Conservation (phyloP, 2,888 invertebrate genomes). For the Alloplasta piceator region DNA sequence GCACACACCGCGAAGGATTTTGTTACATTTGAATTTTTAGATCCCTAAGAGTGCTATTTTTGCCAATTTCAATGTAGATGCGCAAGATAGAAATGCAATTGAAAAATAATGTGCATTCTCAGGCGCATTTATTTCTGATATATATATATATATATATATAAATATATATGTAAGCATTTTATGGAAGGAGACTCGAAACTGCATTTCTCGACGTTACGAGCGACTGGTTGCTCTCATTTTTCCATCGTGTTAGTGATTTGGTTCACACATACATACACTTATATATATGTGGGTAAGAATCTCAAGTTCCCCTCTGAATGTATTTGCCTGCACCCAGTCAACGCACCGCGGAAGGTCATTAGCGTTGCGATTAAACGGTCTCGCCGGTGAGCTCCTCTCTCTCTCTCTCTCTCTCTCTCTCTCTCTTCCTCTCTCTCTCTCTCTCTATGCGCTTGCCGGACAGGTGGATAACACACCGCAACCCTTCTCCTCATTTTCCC, state of each 20-base stretch:
- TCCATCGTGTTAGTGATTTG: conserved; percentile 9
- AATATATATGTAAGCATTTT: no score
- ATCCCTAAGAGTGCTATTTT: no score
- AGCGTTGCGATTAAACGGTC: conserved; percentile 68
- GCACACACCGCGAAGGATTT: no score
- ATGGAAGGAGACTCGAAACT: conserved; percentile 2
- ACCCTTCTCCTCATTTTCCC: background rate
- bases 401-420: conserved; percentile 26
- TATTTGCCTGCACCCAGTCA: conserved; percentile 66
- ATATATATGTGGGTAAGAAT: background rate
- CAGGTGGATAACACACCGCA: conserved; percentile 68
- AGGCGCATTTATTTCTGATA: no score
- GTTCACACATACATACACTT: background rate
- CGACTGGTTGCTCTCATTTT: conserved; percentile 26
- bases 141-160: no score
- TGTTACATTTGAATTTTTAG: no score
- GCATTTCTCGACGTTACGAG: conserved; percentile 24
- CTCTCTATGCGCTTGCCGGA: conserved; percentile 50
- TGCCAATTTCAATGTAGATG: no score
- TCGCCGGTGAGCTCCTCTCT: conserved; percentile 55
- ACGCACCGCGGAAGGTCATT: conserved; percentile 75
- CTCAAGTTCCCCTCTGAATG: conserved; percentile 43
- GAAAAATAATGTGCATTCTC: no score
- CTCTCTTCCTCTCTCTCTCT: conserved; percentile 29
- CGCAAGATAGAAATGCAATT: no score